Evolutionary conservation across 2,113 vertebrate genomes (phyloP).

Genomic region (Melanostigma gelatinosum): DNA sequence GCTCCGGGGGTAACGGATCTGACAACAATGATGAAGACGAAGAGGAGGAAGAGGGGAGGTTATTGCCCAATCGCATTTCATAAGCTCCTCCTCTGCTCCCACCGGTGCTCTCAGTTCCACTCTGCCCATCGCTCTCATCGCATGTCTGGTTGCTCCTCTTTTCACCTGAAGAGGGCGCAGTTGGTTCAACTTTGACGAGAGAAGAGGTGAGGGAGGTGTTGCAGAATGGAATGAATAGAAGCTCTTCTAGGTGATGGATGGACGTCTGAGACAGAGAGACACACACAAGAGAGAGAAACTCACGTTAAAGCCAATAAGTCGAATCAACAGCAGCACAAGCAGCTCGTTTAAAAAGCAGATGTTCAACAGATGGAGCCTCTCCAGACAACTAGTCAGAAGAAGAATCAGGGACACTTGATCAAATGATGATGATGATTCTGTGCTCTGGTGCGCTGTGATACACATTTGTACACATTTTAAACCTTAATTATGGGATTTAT

Average conservation of each 20-base stretch:
- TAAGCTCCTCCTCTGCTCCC: constrained; percentile 22
- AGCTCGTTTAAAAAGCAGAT: neutral
- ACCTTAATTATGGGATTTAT: neutral
- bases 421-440: neutral
- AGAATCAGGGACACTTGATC: neutral
- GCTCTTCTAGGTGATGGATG: constrained; percentile 24
- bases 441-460: neutral
- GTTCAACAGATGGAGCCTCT: neutral
- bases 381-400: neutral
- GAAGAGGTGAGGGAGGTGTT: neutral
- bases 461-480: neutral
- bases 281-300: neutral
- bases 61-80: neutral
- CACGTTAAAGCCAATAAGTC: neutral
- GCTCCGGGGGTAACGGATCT: neutral
- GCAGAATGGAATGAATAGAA: rapidly evolving
- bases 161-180: constrained; percentile 9
- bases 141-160: neutral
- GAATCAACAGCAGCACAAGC: neutral
- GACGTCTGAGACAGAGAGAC: constrained; percentile 31
- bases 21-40: constrained; percentile 1
- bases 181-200: neutral
- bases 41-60: constrained; percentile 31
- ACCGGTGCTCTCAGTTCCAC: neutral
- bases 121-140: constrained; percentile 14